phyloP scores from a whole-genome alignment of 2,113 vertebrate species.

The Echinops telfairi region DNA sequence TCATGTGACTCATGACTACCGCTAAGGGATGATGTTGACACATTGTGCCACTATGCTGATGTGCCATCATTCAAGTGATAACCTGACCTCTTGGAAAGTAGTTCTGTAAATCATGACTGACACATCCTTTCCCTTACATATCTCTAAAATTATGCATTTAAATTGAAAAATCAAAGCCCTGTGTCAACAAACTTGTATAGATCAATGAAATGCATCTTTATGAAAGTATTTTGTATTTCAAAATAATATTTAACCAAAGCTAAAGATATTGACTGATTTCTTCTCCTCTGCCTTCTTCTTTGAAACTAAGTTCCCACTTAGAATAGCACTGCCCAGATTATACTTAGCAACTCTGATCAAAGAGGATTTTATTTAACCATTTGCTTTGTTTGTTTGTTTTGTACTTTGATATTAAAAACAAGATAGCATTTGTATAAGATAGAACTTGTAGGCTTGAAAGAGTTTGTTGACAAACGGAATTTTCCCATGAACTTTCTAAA shows the following conservation, averaged over 20 bases:
- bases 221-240: slow-evolving; percentile 16
- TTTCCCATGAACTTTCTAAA: no score
- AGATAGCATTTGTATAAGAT: background rate
- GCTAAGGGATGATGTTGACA: background rate
- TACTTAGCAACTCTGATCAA: background rate
- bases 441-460: no score
- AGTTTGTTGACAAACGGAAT: no score
- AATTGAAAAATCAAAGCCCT: slow-evolving; percentile 24
- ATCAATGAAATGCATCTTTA: slow-evolving; percentile 26
- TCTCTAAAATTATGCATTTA: background rate
- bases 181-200: background rate
- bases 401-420: background rate
- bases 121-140: background rate
- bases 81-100: background rate
- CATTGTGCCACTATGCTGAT: background rate
- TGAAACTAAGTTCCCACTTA: background rate
- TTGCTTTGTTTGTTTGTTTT: background rate
- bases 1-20: background rate
- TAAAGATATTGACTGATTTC: background rate
- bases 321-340: background rate
- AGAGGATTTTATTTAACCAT: background rate
- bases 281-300: background rate
- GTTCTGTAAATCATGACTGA: background rate
- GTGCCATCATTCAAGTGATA: background rate
- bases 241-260: slow-evolving; percentile 4